Evolutionary conservation across 2,888 invertebrate species (phyloP).

Genomic region (Panzeria rudis): DNA sequence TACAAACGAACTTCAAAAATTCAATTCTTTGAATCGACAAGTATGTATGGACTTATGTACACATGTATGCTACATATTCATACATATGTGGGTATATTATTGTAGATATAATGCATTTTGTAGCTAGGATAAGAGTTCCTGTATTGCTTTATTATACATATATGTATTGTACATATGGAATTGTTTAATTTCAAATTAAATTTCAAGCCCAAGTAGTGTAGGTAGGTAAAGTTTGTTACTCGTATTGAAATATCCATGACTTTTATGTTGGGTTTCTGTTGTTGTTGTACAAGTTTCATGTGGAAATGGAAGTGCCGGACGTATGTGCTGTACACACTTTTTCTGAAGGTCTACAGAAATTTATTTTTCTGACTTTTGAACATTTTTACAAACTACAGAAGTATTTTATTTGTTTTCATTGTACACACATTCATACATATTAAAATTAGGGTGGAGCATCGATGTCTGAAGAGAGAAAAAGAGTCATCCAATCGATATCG

Average conservation of each 20-base stretch:
- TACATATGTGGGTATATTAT: neutral
- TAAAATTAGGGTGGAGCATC: no score
- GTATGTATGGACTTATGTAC: neutral
- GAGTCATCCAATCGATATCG: no score
- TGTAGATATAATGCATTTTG: neutral
- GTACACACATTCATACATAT: no score
- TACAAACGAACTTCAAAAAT: constrained; percentile 25
- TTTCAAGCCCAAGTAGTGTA: constrained; percentile 31
- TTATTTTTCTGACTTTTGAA: constrained; percentile 56
- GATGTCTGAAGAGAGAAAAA: no score
- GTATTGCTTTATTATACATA: constrained; percentile 9
- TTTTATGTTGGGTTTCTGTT: constrained; percentile 30
- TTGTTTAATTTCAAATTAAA: constrained; percentile 42
- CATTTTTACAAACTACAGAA: constrained; percentile 32
- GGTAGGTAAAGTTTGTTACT: constrained; percentile 17
- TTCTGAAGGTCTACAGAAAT: constrained; percentile 56
- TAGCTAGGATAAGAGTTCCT: constrained; percentile 49
- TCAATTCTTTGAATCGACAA: constrained; percentile 29
- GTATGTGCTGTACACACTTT: constrained; percentile 29
- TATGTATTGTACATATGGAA: constrained; percentile 31
- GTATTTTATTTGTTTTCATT: constrained; percentile 16
- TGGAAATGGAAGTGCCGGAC: constrained; percentile 63
- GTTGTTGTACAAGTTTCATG: neutral
- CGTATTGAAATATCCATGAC: constrained; percentile 44
- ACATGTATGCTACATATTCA: neutral